Evolutionary conservation across 2,888 invertebrate genomes (phyloP), one percentile per base, ranked within the genome.

Genomic region (Phytoseiulus persimilis): DNA sequence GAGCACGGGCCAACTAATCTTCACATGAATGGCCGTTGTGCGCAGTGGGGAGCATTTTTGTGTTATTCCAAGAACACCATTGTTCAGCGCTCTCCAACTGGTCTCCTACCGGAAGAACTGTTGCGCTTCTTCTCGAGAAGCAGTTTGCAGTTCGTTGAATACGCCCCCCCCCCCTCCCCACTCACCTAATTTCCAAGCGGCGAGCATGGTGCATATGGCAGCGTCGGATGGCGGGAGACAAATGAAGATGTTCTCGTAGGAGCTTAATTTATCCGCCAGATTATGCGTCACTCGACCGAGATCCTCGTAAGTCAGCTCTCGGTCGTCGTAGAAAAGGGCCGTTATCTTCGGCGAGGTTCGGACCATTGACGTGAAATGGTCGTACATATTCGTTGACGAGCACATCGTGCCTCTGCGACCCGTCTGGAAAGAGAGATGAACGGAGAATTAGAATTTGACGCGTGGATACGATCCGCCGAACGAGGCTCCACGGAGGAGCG

Each of bases 331-430:
- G 32, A 87, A 45, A 2, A 87, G 9, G 6, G 87, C 87, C 32
- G 87, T 33, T 32, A 87, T 87, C 31, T 87, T 87, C 33, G 87
- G 87, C n/a, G 87, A 87, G 28, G 87, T 87, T 0, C 87, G 87
- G 1, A 87, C 87, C 87, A 87, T 87, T 23, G 87, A 87, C 87
- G 87, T 87, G 33, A 87, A 87, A 18, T 87, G 87, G 87, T 87
- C 87, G 87, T 87, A 87, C 87, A 87, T 87, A 45, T 87, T 87
- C 87, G 87, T 87, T 32, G 87, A 87, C 32, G 87, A 87, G 87
- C 87, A 87, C 87, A 87, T 87, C 6, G 87, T 87, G 1, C 87
- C 87, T 31, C 87, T 33, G 87, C 87, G 87, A 14, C 87, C 87
- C 32, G 87, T 87, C 87, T 87, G 87, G 18, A 87, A 87, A 14